Evolutionary conservation across 2,888 invertebrate genomes (phyloP).

Genomic region (Resseliella maxima): DNA sequence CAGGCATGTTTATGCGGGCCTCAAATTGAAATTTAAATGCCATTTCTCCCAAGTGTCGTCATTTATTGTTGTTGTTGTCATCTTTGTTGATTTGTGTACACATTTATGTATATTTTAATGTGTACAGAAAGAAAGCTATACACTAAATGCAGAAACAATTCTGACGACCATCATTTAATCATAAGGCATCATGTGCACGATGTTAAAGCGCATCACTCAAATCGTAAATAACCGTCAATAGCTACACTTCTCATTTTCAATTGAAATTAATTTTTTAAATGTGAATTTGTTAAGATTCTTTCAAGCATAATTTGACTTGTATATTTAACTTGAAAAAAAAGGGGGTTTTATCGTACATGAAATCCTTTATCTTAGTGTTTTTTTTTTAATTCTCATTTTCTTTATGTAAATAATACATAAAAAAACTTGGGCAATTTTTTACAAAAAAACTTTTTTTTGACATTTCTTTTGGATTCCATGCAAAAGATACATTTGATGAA

Average conservation of each 20-base stretch:
- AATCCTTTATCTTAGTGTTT: too few species aligned
- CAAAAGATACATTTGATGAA: too few species aligned
- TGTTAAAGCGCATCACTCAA: background rate
- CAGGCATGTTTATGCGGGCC: background rate
- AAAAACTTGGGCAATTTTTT: too few species aligned
- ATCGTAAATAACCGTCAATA: conserved; percentile 16
- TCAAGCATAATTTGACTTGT: background rate
- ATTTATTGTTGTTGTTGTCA: background rate
- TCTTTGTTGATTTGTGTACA: background rate
- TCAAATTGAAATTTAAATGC: background rate
- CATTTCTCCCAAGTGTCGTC: background rate
- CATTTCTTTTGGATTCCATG: too few species aligned
- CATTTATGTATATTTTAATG: background rate
- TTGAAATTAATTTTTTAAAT: conserved; percentile 3
- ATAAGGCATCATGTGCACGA: background rate
- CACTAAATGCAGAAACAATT: background rate
- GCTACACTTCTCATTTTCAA: background rate
- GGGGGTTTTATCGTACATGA: too few species aligned
- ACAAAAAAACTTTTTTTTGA: too few species aligned
- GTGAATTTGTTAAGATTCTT: background rate
- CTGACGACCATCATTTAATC: background rate
- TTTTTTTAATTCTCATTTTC: too few species aligned
- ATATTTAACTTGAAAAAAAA: background rate
- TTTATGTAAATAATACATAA: too few species aligned
- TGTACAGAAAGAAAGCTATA: background rate